Evolutionary conservation across 2,888 invertebrate species (phyloP), one percentile per base, ranked within the genome.

Genomic region (Morpho helenor): DNA sequence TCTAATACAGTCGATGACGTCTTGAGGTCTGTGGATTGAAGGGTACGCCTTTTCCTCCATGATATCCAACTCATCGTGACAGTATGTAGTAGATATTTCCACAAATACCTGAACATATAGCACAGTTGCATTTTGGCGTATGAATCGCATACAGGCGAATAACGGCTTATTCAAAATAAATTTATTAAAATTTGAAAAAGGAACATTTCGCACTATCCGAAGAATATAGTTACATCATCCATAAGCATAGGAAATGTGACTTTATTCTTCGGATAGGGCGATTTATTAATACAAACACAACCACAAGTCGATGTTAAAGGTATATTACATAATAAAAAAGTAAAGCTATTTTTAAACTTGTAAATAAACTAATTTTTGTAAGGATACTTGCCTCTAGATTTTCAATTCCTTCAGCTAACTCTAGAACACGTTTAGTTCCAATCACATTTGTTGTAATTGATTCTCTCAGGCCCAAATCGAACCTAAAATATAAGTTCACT

Each of bases 21-120:
- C 89, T 55, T 87, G 86, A 0, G 93, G 92, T 53, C 88, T 78
- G 56, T 91, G 83, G 31, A 80, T 78, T 0, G 94, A 86, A 0
- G 92, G 90, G 76, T 97, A 97, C n/a, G 94, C 86, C 44, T 91
- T 92, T 79, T 97, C 97, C 69, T 96, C 94, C 31, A 97, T 73
- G 2, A 91, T 84, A 0, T 89, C 83, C 68, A 94, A 92, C 66
- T 95, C 94, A 75, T 96, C 96, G 75, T 97, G 96, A 66, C 96
- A 96, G 76, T 96, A 97, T 0, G 96, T 94, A 0, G 97, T 97
- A 0, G 96, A 97, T 0, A 97, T 94, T 77, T 97, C 96, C 5
- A 96, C 91, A 68, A 96, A 92, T 0, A 92, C 86, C 90, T 91
- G 72, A 8, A 70, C 69, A 23, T 45, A n/a, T 49, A 45, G 31